Percentiles rank a stretch among this genome's conserved stretches.
phyloP scores from a whole-genome alignment of 1,140 invertebrate species.

The Bradynema listronoti region DNA sequence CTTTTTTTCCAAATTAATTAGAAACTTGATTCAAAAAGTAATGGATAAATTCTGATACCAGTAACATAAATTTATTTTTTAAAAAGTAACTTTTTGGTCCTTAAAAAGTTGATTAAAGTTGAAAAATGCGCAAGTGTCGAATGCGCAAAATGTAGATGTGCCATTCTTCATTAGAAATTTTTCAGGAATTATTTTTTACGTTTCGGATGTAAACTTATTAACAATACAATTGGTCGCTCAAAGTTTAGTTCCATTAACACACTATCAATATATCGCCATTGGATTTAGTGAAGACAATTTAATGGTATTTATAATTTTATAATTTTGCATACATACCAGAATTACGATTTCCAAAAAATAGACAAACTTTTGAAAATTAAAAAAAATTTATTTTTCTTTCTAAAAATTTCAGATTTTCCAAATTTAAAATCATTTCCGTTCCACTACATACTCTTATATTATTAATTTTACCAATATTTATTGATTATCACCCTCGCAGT shows the following conservation, averaged over 20 bases:
- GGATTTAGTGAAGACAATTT: slow-evolving; percentile 38
- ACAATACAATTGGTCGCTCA: slow-evolving; percentile 36
- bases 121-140: neutral
- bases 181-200: slow-evolving; percentile 39
- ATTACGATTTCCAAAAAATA: neutral
- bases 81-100: neutral
- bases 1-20: no score
- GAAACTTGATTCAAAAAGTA: no score
- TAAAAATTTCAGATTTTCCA: neutral
- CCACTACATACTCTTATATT: neutral
- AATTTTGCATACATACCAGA: slow-evolving; percentile 1
- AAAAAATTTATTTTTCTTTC: neutral
- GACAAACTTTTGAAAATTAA: neutral
- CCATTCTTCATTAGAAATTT: neutral
- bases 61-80: neutral
- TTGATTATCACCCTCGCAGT: neutral
- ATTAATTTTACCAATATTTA: neutral
- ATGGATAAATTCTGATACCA: no score
- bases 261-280: slow-evolving; percentile 42
- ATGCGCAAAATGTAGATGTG: neutral
- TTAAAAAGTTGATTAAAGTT: neutral
- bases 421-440: neutral
- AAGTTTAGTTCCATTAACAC: slow-evolving; percentile 31
- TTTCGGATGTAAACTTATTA: slow-evolving; percentile 34
- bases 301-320: slow-evolving; percentile 33